Conservation (phyloP, 1,140 invertebrate genomes). For the Eriocheir sinensis region DNA sequence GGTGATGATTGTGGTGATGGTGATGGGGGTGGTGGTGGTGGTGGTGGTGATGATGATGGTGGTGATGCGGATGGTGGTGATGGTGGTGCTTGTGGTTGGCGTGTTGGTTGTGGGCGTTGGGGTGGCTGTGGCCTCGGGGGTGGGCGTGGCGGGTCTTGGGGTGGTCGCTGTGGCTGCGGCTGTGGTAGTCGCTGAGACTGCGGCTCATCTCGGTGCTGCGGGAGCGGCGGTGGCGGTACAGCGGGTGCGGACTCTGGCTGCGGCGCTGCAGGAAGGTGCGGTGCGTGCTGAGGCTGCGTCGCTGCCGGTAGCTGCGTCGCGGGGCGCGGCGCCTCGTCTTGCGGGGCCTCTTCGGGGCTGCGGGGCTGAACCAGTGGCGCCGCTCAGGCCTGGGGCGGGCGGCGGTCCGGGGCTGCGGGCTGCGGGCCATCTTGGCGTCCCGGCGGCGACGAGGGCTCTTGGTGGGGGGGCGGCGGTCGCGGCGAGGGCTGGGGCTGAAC, state of each 20-base stretch:
- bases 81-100: neutral
- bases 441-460: neutral
- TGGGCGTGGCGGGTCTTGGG: neutral
- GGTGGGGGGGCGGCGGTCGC: neutral
- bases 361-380: neutral
- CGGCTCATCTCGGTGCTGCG: conserved; percentile 52
- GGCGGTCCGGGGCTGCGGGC: neutral
- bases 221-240: conserved; percentile 31
- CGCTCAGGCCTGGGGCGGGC: neutral
- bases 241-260: conserved; percentile 46
- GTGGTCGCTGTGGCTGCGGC: conserved; percentile 32
- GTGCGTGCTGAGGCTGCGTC: conserved; percentile 45
- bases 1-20: neutral
- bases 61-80: neutral
- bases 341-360: neutral
- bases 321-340: neutral
- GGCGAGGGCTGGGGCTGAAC: conserved; percentile 37
- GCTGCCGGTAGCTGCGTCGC: conserved; percentile 27
- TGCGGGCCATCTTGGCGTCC: neutral
- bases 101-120: neutral
- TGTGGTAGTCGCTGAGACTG: conserved; percentile 50
- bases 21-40: neutral
- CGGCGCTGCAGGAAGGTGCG: conserved; percentile 35
- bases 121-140: neutral
- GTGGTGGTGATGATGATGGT: neutral